Evolutionary conservation across 2,888 invertebrate genomes (phyloP), one percentile per base, ranked within the genome.

Genomic region (Cephus sareptanus): DNA sequence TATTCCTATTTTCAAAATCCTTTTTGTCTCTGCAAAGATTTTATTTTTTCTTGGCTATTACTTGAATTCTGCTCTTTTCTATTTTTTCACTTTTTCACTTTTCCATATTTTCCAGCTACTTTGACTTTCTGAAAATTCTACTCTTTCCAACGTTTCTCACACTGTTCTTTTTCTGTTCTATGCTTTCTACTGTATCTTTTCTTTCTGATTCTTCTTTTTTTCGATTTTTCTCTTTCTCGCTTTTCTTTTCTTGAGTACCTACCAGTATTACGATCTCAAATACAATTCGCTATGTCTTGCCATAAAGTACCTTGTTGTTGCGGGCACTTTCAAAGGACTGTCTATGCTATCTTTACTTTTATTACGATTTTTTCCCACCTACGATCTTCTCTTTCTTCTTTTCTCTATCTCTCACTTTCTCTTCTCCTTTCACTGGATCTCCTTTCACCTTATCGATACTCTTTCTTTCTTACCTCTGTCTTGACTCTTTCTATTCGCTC

Each of bases 241-340:
- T 78, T 13, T 68, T 73, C 70, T 31, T 75, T 71, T 73, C 13
- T 1, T 11, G 37, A 78, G 77, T 85, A 85, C 85, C 85, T 85
- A 83, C 78, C 87, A 85, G 85, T 87, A 87, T 88, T 86, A 87
- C 77, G 76, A 81, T 82, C 80, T 84, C 81, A 76, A 85, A 86
- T 56, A 84, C 86, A 85, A 75, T 77, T 80, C 78, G 79, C 82
- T 80, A 77, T 33, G 79, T 80, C 83, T 86, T 85, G 83, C 84
- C 82, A 81, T 80, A 68, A 82, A 77, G 82, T 79, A 78, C 79
- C 56, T 78, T 77, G n/a, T 78, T 77, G n/a, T 74, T 37, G 56
- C 79, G 73, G 79, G 35, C 77, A 68, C 75, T 76, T 76, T 77
- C 75, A 69, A 34, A 79, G 75, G n/a, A 76, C 33, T 73, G 33